A percentile compares a stretch with the other conserved stretches of the same genome.
Conservation (phyloP, 2,113 vertebrate genomes). For the Mirza zaza region DNA sequence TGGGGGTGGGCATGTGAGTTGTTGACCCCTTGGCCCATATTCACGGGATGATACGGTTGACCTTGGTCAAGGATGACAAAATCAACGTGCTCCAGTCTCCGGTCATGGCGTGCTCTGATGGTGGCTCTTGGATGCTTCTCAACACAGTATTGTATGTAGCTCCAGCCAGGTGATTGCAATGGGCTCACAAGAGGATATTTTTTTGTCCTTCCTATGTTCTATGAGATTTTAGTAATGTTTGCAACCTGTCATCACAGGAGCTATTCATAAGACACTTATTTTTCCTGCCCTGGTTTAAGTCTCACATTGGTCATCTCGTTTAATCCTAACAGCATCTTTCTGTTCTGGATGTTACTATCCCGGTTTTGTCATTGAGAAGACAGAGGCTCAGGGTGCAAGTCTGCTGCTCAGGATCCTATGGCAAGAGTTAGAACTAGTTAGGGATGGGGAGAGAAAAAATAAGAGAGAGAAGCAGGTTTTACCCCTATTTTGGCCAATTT, state of each 20-base stretch:
- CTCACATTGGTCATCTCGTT: not conserved
- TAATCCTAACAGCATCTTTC: not conserved
- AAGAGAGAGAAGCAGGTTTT: not conserved
- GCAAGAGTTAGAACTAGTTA: not conserved
- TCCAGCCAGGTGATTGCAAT: not conserved
- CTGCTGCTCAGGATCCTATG: not conserved
- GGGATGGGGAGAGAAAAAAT: no score
- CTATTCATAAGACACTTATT: not conserved
- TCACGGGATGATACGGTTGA: not conserved
- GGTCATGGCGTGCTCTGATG: not conserved
- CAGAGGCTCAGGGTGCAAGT: not conserved
- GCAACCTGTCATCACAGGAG: not conserved
- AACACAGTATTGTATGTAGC: not conserved
- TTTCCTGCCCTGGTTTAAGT: not conserved
- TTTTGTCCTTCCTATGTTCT: not conserved
- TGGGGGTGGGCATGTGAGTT: not conserved
- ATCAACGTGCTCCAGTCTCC: not conserved
- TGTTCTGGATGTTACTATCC: not conserved
- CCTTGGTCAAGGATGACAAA: not conserved
- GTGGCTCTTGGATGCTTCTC: not conserved
- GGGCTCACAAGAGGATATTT: not conserved
- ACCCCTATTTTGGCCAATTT: not conserved
- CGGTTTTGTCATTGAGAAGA: slow-evolving; percentile 2
- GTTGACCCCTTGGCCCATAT: not conserved
- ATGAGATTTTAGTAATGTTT: not conserved